Evolutionary conservation across 2,797 vertebrate species (phyloP).

Genomic region (Lepidocolaptes lacrymiger): DNA sequence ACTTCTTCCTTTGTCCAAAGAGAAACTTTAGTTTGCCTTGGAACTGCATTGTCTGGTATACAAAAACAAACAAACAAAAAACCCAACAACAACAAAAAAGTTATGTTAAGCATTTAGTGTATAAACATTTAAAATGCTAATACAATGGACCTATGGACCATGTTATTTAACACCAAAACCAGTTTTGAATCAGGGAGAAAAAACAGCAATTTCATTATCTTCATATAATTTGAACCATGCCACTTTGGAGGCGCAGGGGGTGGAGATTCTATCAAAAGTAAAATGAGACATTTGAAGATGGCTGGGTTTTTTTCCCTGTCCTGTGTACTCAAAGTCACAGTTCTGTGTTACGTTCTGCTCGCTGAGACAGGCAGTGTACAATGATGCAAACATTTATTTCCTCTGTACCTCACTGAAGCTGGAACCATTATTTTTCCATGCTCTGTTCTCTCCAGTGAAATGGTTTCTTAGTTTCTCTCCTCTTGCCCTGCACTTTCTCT

Average conservation of each 20-base stretch:
- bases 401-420: neutral
- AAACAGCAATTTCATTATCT: neutral
- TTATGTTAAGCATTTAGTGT: neutral
- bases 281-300: neutral
- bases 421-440: neutral
- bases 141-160: neutral
- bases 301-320: neutral
- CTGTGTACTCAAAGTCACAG: neutral
- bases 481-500: neutral
- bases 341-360: neutral
- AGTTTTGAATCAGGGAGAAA: neutral
- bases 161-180: neutral
- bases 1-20: conserved; percentile 92
- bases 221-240: neutral
- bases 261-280: neutral
- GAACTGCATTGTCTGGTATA: conserved; percentile 92
- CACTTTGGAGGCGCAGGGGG: neutral
- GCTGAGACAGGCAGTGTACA: fast-evolving
- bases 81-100: neutral
- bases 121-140: neutral
- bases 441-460: neutral
- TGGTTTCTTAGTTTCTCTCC: neutral
- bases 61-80: too few relatives aligned
- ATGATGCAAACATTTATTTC: neutral
- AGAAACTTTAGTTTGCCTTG: conserved; percentile 94